Evolutionary conservation across 2,113 vertebrate genomes (phyloP).

Genomic region (Cranoglanis bouderius): DNA sequence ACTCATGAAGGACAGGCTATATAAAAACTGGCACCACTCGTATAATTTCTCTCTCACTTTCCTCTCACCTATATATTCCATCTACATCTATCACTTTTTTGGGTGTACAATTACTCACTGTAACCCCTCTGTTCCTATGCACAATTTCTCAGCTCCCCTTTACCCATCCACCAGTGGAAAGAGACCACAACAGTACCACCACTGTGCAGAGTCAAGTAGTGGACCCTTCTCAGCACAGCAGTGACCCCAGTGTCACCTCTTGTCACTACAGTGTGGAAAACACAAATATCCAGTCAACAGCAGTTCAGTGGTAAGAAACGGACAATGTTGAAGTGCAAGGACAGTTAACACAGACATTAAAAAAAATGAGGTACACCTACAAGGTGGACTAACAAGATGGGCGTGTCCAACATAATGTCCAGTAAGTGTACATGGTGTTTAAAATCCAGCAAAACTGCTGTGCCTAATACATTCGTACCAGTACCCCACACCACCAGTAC

Average conservation of each 20-base stretch:
- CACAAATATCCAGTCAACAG: not conserved
- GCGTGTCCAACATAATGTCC: not conserved
- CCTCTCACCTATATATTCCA: not conserved
- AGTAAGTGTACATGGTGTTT: not conserved
- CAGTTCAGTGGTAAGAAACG: not conserved
- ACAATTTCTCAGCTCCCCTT: not conserved
- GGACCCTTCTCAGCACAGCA: not conserved
- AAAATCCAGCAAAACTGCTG: not conserved
- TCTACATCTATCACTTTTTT: not conserved
- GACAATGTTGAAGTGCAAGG: not conserved
- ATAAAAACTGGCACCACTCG: slow-evolving; percentile 44
- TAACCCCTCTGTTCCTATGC: no score
- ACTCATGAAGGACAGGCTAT: not conserved
- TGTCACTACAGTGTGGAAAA: not conserved
- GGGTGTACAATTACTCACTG: not conserved
- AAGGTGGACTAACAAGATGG: not conserved
- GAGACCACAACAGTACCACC: not conserved
- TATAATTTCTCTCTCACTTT: slow-evolving; percentile 6
- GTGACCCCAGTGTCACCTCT: not conserved
- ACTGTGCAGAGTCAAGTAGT: not conserved
- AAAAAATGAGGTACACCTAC: not conserved
- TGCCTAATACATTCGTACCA: not conserved
- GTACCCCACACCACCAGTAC: not conserved
- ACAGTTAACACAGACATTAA: not conserved
- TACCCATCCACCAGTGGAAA: not conserved